Evolutionary conservation across 2,113 vertebrate species (phyloP).

Genomic region (Muntiacus muntjak): DNA sequence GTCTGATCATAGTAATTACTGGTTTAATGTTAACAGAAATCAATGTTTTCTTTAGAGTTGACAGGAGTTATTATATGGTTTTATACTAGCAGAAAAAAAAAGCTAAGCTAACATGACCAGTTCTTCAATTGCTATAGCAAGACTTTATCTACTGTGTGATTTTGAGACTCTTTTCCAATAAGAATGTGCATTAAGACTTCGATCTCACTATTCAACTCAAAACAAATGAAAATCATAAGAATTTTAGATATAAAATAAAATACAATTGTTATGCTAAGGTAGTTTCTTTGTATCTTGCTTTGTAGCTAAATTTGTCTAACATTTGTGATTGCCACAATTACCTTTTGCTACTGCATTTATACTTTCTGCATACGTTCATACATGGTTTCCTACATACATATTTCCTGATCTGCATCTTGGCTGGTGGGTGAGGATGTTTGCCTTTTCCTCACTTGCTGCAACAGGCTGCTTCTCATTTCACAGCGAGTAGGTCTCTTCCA

Average conservation of each 20-base stretch:
- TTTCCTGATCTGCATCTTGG: background rate
- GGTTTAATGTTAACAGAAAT: background rate
- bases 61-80: background rate
- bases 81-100: background rate
- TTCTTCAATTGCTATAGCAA: background rate
- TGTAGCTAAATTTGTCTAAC: background rate
- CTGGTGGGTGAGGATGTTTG: rapidly evolving
- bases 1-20: background rate
- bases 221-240: background rate
- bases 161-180: background rate
- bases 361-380: background rate
- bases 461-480: background rate
- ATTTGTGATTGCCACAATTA: background rate
- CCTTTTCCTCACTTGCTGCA: background rate
- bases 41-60: background rate
- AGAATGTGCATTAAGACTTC: background rate
- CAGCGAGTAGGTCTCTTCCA: background rate
- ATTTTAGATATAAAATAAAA: background rate
- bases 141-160: background rate
- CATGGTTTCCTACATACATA: background rate
- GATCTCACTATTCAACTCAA: background rate
- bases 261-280: background rate
- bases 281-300: background rate
- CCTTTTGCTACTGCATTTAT: background rate
- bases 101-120: background rate